Conservation (phyloP, 2,113 vertebrate species). For the Dolichotis patagonum region DNA sequence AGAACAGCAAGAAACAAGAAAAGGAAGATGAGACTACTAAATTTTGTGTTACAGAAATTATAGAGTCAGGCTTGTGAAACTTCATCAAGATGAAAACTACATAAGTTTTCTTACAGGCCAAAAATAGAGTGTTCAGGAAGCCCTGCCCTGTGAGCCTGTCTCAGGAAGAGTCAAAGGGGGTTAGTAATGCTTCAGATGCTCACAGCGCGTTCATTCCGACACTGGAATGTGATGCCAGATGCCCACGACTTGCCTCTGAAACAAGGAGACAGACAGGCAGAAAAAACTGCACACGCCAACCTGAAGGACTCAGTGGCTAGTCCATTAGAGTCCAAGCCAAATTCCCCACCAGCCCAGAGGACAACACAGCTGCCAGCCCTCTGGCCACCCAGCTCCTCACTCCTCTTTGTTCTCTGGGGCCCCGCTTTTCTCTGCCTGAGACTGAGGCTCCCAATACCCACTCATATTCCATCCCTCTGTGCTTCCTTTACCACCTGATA, state of each 20-base stretch:
- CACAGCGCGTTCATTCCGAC: slow-evolving; percentile 20
- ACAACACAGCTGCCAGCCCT: not conserved
- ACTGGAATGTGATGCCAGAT: slow-evolving; percentile 2
- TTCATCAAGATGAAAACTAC: slow-evolving; percentile 74
- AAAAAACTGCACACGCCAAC: not conserved
- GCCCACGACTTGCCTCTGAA: slow-evolving; percentile 22
- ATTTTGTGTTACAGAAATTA: slow-evolving; percentile 64
- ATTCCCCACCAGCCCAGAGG: not conserved
- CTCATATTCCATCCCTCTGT: not conserved
- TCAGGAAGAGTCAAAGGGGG: slow-evolving; percentile 67
- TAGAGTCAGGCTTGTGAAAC: slow-evolving; percentile 70
- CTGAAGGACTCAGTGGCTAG: not conserved
- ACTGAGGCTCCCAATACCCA: not conserved
- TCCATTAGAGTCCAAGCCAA: not conserved
- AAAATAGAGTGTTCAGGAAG: slow-evolving; percentile 77
- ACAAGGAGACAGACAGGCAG: not conserved
- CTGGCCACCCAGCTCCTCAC: no score
- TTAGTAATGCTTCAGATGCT: slow-evolving; percentile 42
- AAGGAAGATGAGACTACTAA: slow-evolving; percentile 62
- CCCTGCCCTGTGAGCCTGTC: slow-evolving; percentile 72
- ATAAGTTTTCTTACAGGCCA: slow-evolving; percentile 65
- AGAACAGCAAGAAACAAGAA: slow-evolving; percentile 22
- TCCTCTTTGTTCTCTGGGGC: not conserved
- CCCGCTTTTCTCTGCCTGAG: slow-evolving; percentile 9
- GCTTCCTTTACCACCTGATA: not conserved